A percentile compares a stretch with the other conserved stretches of the same genome.
Evolutionary conservation across 2,113 vertebrate genomes (phyloP).

Genomic region (Sminthopsis crassicaudata): DNA sequence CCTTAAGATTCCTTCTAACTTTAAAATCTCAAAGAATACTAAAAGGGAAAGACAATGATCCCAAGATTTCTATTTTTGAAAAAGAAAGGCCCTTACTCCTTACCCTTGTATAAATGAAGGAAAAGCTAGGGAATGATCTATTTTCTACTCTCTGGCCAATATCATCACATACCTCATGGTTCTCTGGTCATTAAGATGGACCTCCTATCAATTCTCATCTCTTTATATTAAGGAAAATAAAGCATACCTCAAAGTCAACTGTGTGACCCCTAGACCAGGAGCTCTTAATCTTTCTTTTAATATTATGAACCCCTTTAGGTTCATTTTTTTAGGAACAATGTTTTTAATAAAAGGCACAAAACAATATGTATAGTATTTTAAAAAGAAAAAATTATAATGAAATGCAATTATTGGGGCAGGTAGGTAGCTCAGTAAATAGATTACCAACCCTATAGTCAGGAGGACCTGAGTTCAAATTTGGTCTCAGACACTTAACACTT

Average conservation of each 20-base stretch:
- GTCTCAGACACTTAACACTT: too few species aligned
- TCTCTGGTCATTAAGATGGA: neutral
- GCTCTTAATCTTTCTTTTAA: neutral
- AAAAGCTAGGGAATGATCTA: neutral
- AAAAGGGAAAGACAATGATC: neutral
- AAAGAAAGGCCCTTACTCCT: neutral
- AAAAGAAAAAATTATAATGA: neutral
- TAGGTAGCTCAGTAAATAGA: too few species aligned
- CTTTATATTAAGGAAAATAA: neutral
- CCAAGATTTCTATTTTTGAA: neutral
- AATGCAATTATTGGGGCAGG: neutral
- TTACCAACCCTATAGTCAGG: too few species aligned
- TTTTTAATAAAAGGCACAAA: neutral
- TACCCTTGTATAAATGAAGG: neutral
- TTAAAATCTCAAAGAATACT: neutral
- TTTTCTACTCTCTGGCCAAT: neutral
- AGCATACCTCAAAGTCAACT: neutral
- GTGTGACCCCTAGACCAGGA: neutral
- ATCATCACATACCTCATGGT: neutral
- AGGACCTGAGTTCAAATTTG: too few species aligned
- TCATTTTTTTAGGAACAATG: neutral
- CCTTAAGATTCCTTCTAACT: neutral
- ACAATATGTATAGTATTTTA: neutral
- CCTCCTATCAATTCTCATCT: neutral
- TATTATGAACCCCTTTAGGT: neutral